Evolutionary conservation across 2,797 vertebrate species (phyloP).

Genomic region (Choloepus didactylus): DNA sequence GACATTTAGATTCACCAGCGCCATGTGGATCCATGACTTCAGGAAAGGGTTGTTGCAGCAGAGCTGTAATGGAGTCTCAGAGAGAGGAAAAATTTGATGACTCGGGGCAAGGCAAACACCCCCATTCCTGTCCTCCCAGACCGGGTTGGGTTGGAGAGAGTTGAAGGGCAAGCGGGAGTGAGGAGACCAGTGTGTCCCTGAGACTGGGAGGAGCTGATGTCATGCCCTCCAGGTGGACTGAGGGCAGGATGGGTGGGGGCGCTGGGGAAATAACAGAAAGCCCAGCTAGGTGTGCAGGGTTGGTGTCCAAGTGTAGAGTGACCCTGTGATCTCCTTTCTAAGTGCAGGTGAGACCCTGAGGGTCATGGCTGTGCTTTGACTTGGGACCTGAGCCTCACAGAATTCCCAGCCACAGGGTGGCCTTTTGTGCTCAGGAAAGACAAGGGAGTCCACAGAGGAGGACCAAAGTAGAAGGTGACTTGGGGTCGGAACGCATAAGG

Average conservation of each 20-base stretch:
- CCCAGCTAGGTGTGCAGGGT: neutral
- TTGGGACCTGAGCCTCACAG: neutral
- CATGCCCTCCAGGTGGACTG: neutral
- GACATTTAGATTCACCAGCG: neutral
- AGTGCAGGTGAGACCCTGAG: neutral
- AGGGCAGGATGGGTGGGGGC: neutral
- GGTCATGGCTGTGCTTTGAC: neutral
- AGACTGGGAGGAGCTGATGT: neutral
- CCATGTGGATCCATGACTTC: neutral
- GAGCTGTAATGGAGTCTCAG: neutral
- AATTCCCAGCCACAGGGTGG: neutral
- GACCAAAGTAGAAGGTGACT: neutral
- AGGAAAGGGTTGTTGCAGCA: neutral
- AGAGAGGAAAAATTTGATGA: neutral
- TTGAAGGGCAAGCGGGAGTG: neutral
- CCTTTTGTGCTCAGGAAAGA: neutral
- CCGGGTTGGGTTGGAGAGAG: neutral
- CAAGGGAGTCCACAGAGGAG: neutral
- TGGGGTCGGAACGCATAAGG: neutral
- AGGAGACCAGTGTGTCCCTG: neutral
- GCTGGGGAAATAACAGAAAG: neutral
- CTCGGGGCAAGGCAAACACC: neutral
- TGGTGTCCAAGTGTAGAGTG: fast-evolving
- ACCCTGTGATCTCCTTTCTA: neutral
- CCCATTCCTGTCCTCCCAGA: neutral